These are phyloP conservation scores for Meriones psammophilus DNA, from an alignment of 2,797 vertebrate genomes.

Conservation along the genomic window DNA sequence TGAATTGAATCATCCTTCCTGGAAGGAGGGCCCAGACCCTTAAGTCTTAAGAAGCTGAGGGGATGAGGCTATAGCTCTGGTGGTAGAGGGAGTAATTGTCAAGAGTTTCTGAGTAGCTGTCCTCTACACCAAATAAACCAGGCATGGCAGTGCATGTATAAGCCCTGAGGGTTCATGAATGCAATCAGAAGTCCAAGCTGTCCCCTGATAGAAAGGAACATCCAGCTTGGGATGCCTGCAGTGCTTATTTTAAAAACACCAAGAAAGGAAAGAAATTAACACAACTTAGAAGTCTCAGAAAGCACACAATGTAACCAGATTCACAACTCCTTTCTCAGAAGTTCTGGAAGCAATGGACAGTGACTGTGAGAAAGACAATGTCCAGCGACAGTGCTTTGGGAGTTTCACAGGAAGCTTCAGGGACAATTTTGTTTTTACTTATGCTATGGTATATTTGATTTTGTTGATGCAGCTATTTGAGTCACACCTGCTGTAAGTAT, in stretches of 20 bases:
- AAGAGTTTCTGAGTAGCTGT: neutral
- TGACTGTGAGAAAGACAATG: neutral
- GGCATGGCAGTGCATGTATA: accelerated
- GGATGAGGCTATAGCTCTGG: neutral
- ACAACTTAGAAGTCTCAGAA: neutral
- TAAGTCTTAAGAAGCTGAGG: neutral
- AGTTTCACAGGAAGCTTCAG: neutral
- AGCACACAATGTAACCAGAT: neutral
- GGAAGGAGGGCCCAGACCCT: neutral
- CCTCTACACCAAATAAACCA: neutral
- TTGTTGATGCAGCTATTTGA: neutral
- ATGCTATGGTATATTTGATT: neutral
- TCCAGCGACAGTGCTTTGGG: neutral
- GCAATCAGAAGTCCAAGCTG: neutral
- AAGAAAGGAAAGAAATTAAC: neutral
- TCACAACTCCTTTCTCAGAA: neutral
- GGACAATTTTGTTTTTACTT: neutral
- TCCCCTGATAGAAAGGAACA: neutral
- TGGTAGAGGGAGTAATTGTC: too few species aligned
- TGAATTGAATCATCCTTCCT: neutral
- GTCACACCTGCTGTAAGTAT: neutral
- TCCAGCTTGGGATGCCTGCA: neutral
- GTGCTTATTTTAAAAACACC: neutral
- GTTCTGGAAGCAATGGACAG: neutral
- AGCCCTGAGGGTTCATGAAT: neutral